A percentile compares a stretch with the other conserved stretches of the same genome.
Evolutionary conservation across 2,888 invertebrate genomes (phyloP).

Genomic region (Junonia oenone): DNA sequence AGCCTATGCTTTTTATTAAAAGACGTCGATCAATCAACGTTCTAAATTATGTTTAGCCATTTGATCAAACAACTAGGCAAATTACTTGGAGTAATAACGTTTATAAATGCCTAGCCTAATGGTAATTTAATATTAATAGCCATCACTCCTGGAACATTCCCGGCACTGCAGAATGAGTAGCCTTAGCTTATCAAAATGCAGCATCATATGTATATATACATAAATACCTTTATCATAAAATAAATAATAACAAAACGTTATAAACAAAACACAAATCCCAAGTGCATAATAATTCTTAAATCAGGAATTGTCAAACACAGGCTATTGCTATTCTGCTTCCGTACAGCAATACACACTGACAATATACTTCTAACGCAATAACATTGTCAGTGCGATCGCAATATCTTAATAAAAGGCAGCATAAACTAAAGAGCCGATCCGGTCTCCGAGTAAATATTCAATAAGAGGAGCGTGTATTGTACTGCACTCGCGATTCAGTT

Average conservation of each 20-base stretch:
- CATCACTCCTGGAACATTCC: too few relatives aligned
- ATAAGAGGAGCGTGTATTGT: constrained; percentile 57
- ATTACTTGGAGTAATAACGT: too few relatives aligned
- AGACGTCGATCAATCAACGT: too few relatives aligned
- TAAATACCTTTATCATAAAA: background rate
- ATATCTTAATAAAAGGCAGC: constrained; percentile 36
- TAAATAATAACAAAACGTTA: too few relatives aligned
- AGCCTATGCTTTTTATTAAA: too few relatives aligned
- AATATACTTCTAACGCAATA: constrained; percentile 8
- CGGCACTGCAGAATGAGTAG: too few relatives aligned
- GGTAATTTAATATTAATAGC: too few relatives aligned
- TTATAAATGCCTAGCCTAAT: too few relatives aligned
- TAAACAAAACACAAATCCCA: too few relatives aligned
- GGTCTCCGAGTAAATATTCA: constrained; percentile 58
- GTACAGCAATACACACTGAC: background rate
- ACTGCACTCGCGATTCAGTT: constrained; percentile 54
- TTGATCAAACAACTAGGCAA: too few relatives aligned
- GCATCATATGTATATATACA: background rate
- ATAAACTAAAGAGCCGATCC: constrained; percentile 34
- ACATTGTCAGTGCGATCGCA: constrained; percentile 20
- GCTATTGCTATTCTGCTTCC: background rate
- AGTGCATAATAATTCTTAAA: background rate
- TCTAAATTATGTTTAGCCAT: too few relatives aligned
- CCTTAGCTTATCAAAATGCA: too few relatives aligned
- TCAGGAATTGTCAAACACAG: background rate